Evolutionary conservation across 2,113 vertebrate genomes (phyloP).

Genomic region (Toxostoma redivivum): DNA sequence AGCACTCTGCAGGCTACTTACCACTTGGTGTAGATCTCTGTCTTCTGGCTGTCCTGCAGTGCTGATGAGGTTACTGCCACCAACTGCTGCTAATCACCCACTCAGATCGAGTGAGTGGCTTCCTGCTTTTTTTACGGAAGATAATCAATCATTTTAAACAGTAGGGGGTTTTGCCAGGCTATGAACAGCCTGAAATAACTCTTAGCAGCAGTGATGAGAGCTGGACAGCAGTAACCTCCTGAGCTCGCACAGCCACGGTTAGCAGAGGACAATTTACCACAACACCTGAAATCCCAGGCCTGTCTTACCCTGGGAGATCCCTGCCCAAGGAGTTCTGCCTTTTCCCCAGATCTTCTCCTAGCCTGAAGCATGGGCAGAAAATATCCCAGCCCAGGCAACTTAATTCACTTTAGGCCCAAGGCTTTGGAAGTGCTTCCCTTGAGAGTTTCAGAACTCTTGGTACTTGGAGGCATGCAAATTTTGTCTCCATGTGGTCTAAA

Average conservation of each 20-base stretch:
- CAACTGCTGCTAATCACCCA: accelerated
- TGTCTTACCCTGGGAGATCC: not conserved
- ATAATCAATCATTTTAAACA: not conserved
- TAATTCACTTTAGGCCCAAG: not conserved
- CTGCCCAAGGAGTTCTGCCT: not conserved
- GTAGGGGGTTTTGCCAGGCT: not conserved
- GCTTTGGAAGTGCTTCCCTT: not conserved
- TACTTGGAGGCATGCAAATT: not conserved
- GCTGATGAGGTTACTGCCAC: not conserved
- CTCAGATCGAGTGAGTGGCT: not conserved
- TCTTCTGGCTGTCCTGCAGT: not conserved
- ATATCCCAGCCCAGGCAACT: not conserved
- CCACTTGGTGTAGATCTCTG: not conserved
- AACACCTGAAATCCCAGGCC: not conserved
- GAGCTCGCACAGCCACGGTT: not conserved
- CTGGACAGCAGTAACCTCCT: not conserved
- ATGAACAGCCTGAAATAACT: not conserved
- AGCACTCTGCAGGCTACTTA: not conserved
- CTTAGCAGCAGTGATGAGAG: not conserved
- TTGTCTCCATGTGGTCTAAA: not conserved
- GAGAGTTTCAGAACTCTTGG: not conserved
- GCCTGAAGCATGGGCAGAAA: not conserved
- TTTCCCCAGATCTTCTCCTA: not conserved
- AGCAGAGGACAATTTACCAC: not conserved
- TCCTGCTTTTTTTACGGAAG: not conserved